A percentile compares a stretch with the other conserved stretches of the same genome.
These are phyloP conservation scores for Enteromius viviparus DNA, from an alignment of 2,797 vertebrate species.

Conservation along the genomic window DNA sequence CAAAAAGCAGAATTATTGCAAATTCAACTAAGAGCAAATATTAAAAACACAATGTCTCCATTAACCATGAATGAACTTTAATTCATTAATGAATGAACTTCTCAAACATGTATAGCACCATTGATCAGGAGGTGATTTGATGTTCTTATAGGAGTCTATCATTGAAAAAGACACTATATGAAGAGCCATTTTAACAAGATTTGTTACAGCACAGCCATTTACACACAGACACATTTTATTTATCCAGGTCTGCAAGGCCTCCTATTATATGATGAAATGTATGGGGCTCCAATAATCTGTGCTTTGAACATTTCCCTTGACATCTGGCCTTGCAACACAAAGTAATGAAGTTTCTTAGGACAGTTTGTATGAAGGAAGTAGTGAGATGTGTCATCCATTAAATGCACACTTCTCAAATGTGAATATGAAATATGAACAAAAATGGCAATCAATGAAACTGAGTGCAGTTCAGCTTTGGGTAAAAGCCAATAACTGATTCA, in stretches of 20 bases:
- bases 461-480: slow-evolving; percentile 22
- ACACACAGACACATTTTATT: neutral
- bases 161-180: neutral
- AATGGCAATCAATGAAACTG: slow-evolving; percentile 17
- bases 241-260: neutral
- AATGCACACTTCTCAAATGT: slow-evolving; percentile 55
- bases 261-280: neutral
- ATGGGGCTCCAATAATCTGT: slow-evolving; percentile 19
- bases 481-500: slow-evolving; percentile 23
- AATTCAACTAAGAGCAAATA: neutral
- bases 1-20: neutral
- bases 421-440: slow-evolving; percentile 45
- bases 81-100: neutral
- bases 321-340: slow-evolving; percentile 46
- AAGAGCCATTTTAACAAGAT: neutral
- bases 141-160: neutral
- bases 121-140: neutral
- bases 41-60: neutral
- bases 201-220: slow-evolving; percentile 8
- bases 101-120: neutral
- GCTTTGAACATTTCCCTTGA: slow-evolving; percentile 55
- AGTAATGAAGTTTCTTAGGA: slow-evolving; percentile 42
- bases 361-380: slow-evolving; percentile 27
- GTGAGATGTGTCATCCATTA: slow-evolving; percentile 49
- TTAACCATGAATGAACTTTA: neutral